Evolutionary conservation across 2,888 invertebrate genomes (phyloP).

Genomic region (Netelia virgata): DNA sequence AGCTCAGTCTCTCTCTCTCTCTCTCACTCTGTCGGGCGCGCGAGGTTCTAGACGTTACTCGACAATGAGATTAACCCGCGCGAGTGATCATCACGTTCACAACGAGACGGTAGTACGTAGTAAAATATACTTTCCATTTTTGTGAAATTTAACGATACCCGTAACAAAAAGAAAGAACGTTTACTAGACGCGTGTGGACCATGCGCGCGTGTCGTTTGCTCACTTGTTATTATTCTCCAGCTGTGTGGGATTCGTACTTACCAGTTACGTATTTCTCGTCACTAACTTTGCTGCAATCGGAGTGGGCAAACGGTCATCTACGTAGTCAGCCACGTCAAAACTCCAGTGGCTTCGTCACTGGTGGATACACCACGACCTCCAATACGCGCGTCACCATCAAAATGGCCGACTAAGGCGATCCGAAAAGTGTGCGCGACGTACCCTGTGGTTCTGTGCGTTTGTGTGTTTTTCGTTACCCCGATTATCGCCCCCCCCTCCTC

Average conservation of each 20-base stretch:
- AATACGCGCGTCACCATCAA: conserved; percentile 92
- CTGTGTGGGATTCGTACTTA: conserved; percentile 88
- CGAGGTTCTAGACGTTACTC: conserved; percentile 30
- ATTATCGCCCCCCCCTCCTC: neutral
- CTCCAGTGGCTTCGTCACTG: conserved; percentile 94
- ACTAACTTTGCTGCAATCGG: conserved; percentile 97
- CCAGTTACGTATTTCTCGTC: conserved; percentile 98
- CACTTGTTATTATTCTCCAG: conserved; percentile 78
- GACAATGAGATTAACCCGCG: conserved; percentile 9
- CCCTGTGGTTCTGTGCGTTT: conserved; percentile 1
- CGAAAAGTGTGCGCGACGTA: conserved; percentile 12
- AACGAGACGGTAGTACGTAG: neutral
- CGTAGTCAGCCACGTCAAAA: conserved; percentile 97
- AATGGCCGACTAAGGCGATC: conserved; percentile 86
- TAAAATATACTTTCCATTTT: neutral
- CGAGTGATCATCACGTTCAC: neutral
- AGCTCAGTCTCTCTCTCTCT: neutral
- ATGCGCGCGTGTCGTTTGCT: neutral
- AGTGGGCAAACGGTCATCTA: conserved; percentile 96
- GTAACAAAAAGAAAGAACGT: neutral
- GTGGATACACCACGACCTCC: conserved; percentile 88
- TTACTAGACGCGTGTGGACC: neutral
- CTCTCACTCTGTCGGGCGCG: conserved; percentile 8
- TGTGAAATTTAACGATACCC: no score
- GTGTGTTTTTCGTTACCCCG: conserved; percentile 26